Conservation (phyloP, 2,888 invertebrate genomes). For the Cybosia mesomella region DNA sequence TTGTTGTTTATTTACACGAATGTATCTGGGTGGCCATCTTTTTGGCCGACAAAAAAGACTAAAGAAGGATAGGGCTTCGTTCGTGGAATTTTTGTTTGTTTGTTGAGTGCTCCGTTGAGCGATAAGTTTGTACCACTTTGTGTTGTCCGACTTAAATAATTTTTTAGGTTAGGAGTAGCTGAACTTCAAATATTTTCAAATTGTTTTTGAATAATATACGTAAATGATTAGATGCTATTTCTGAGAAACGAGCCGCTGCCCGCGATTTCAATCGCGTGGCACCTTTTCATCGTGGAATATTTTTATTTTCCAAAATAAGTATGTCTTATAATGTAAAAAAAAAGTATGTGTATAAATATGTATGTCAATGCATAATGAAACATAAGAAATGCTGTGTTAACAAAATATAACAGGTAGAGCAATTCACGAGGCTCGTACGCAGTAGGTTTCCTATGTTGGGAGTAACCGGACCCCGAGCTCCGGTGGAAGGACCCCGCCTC, state of each 20-base stretch:
- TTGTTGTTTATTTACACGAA: background rate
- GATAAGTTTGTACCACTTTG: background rate
- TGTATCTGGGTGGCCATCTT: background rate
- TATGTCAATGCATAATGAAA: too few relatives aligned
- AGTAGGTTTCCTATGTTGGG: too few relatives aligned
- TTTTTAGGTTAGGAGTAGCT: background rate
- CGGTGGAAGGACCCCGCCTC: background rate
- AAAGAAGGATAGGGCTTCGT: background rate
- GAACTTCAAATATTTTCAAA: background rate
- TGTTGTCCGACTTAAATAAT: background rate
- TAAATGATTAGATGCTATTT: too few relatives aligned
- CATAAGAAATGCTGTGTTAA: too few relatives aligned
- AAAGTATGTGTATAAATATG: too few relatives aligned
- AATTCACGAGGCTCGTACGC: too few relatives aligned
- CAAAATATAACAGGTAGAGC: too few relatives aligned
- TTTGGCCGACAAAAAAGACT: background rate
- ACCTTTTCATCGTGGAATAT: too few relatives aligned
- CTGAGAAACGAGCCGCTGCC: too few relatives aligned
- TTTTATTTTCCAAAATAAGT: too few relatives aligned
- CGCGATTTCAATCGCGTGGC: too few relatives aligned
- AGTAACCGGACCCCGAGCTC: background rate
- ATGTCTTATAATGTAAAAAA: too few relatives aligned
- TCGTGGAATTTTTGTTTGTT: conserved; percentile 4
- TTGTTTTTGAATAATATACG: background rate
- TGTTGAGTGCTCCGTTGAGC: background rate